Conservation (phyloP, 2,113 vertebrate species). For the Rhea pennata region DNA sequence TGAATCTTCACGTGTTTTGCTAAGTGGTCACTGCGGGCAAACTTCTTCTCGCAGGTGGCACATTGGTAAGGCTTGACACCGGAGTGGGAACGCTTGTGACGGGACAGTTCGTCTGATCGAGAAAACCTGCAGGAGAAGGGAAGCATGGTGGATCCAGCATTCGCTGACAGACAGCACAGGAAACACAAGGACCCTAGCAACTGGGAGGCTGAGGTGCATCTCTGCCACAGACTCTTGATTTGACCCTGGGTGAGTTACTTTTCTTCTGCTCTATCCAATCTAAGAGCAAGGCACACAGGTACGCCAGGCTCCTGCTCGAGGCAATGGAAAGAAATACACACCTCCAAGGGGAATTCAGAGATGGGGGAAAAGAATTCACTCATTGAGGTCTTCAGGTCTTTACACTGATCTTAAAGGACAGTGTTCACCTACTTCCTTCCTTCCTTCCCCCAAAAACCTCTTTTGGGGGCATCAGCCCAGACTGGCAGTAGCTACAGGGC, state of each 20-base stretch:
- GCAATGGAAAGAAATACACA: not conserved
- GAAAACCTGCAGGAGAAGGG: conserved; percentile 80
- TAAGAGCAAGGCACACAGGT: not conserved
- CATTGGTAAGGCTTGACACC: conserved; percentile 88
- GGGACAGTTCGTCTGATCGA: conserved; percentile 87
- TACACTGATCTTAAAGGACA: not conserved
- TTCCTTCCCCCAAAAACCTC: not conserved
- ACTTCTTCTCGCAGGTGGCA: conserved; percentile 85
- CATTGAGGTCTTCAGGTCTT: not conserved
- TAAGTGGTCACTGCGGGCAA: conserved; percentile 88
- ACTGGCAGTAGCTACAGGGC: not conserved
- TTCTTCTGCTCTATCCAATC: not conserved
- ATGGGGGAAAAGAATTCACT: not conserved
- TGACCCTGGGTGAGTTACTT: not conserved
- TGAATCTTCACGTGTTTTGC: conserved; percentile 90
- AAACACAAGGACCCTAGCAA: accelerated
- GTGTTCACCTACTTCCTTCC: not conserved
- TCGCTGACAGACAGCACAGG: not conserved
- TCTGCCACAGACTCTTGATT: not conserved
- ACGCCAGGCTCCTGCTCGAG: not conserved
- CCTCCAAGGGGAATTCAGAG: not conserved
- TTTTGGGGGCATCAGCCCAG: not conserved
- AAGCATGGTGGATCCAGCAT: not conserved
- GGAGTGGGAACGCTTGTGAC: conserved; percentile 89
- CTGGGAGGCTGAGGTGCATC: not conserved